A percentile compares a stretch with the other conserved stretches of the same genome.
These are phyloP conservation scores for Protonemura montana DNA, from an alignment of 2,888 invertebrate species.

Conservation along the genomic window DNA sequence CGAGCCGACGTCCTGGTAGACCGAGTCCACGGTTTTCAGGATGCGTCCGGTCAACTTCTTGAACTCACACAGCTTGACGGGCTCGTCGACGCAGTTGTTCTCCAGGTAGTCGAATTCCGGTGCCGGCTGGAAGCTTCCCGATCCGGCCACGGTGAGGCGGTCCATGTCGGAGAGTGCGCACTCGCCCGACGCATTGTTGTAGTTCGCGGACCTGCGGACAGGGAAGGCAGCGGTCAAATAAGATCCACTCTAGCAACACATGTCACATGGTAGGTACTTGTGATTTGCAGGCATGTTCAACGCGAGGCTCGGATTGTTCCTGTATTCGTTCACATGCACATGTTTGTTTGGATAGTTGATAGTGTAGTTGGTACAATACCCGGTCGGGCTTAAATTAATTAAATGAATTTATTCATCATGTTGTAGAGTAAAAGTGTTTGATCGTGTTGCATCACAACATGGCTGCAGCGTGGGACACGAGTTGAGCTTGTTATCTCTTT, in stretches of 20 bases:
- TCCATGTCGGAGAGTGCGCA: slow-evolving; percentile 93
- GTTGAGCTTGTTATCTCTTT: background rate
- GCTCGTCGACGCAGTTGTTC: slow-evolving; percentile 92
- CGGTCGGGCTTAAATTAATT: slow-evolving; percentile 2
- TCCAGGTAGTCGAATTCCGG: slow-evolving; percentile 81
- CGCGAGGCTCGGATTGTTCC: too few species aligned
- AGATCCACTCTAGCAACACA: too few species aligned
- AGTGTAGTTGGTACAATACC: background rate
- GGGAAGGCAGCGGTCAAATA: background rate
- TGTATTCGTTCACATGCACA: background rate
- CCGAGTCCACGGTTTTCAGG: slow-evolving; percentile 91
- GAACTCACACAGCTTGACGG: slow-evolving; percentile 93
- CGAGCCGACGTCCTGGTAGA: slow-evolving; percentile 87
- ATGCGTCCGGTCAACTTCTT: slow-evolving; percentile 88
- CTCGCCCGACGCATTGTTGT: slow-evolving; percentile 82
- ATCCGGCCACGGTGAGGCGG: slow-evolving; percentile 85
- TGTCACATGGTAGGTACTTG: too few species aligned
- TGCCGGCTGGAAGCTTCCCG: slow-evolving; percentile 75
- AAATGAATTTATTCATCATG: background rate
- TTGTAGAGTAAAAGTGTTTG: background rate
- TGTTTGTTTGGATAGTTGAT: background rate
- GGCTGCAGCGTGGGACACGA: background rate
- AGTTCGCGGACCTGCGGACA: slow-evolving; percentile 83
- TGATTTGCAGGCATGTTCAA: too few species aligned
- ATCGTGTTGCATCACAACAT: slow-evolving; percentile 2